Evolutionary conservation across 2,113 vertebrate genomes (phyloP).

Genomic region (Sapayoa aenigma): DNA sequence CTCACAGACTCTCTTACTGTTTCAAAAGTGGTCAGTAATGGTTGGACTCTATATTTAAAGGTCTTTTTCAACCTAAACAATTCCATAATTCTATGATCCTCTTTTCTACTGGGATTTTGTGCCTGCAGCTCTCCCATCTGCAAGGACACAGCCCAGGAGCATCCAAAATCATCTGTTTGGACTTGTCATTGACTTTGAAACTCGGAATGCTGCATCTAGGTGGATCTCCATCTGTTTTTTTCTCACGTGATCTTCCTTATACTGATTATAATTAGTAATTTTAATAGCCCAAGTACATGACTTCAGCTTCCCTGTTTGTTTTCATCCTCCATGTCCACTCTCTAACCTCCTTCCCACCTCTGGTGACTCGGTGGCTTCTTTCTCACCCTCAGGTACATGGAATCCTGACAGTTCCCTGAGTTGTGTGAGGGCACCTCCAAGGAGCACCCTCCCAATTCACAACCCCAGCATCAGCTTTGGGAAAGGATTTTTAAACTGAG

Average conservation of each 20-base stretch:
- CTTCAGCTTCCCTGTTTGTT: neutral
- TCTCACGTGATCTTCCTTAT: neutral
- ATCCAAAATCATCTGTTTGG: neutral
- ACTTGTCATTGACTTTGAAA: neutral
- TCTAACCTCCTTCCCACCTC: no score
- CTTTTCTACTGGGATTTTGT: neutral
- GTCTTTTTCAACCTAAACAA: neutral
- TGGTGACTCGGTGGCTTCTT: neutral
- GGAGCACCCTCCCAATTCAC: rapidly evolving
- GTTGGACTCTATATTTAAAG: neutral
- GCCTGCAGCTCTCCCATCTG: neutral
- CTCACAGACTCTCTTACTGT: neutral
- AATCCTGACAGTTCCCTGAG: neutral
- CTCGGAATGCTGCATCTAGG: neutral
- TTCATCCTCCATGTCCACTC: neutral
- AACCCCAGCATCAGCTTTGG: neutral
- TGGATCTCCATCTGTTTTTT: neutral
- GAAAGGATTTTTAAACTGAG: neutral
- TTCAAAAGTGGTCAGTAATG: rapidly evolving
- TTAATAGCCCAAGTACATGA: neutral
- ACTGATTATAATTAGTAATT: neutral
- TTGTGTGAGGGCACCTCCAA: neutral
- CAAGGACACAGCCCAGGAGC: neutral
- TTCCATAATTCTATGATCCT: neutral
- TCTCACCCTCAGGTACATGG: neutral